Evolutionary conservation across 1,140 invertebrate genomes (phyloP).

Genomic region (Cyphomyrmex costatus): DNA sequence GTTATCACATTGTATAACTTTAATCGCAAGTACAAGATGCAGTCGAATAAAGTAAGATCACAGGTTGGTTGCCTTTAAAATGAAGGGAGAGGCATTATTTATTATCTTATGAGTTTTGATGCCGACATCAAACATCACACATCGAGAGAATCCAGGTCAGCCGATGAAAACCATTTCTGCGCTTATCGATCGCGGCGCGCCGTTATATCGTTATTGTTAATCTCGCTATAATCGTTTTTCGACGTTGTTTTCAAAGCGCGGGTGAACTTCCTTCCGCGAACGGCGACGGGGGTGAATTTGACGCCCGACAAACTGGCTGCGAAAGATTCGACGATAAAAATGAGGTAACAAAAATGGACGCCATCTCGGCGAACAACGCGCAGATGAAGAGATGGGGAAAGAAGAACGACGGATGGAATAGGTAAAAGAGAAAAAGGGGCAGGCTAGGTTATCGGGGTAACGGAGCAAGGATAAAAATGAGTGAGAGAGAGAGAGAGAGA

Average conservation of each 20-base stretch:
- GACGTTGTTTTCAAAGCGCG: constrained; percentile 47
- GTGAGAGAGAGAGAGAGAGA: constrained; percentile 15
- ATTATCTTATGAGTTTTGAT: constrained; percentile 25
- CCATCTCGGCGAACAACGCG: constrained; percentile 29
- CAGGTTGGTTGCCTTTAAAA: neutral
- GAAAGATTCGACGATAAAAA: constrained; percentile 51
- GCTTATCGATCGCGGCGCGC: constrained; percentile 51
- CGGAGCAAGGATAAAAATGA: constrained; percentile 12
- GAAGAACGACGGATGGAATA: constrained; percentile 50
- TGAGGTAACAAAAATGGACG: constrained; percentile 57
- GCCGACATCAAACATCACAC: constrained; percentile 53
- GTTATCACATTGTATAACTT: neutral
- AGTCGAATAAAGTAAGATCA: neutral
- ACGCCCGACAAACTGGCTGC: constrained; percentile 41
- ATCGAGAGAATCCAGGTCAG: constrained; percentile 54
- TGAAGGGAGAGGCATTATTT: constrained; percentile 35
- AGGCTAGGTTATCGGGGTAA: neutral
- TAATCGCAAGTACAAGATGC: neutral
- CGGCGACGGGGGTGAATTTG: constrained; percentile 35
- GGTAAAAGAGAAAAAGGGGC: constrained; percentile 42
- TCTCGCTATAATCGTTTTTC: constrained; percentile 64
- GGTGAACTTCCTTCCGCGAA: constrained; percentile 49
- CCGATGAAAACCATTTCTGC: constrained; percentile 62
- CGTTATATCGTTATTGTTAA: constrained; percentile 65
- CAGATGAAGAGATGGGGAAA: constrained; percentile 37